Evolutionary conservation across 2,113 vertebrate genomes (phyloP), one percentile per base, ranked within the genome.

Genomic region (Callopanchax toddi): DNA sequence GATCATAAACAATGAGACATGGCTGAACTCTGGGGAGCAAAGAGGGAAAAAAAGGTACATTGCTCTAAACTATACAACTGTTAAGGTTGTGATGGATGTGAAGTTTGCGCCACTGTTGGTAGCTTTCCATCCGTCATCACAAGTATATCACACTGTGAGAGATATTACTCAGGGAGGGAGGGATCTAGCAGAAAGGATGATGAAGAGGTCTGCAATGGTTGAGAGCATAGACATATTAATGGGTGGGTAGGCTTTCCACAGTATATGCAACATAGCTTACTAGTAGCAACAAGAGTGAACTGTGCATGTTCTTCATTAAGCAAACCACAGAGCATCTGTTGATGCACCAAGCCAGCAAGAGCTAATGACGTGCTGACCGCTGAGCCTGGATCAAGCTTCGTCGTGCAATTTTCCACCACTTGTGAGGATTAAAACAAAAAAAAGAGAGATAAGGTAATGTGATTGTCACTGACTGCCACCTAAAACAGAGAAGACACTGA

Each of bases 31-130:
- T 44, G 40, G 43, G 67, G 72, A 58, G 46, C 16, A 55, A 23
- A 62, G 59, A 29, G 16, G 18, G 40, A 22, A 44, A 58, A 72
- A 67, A 69, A 26, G 70, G 54, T 29, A 25, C 59, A 50, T 81
- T 78, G 58, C 48, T 52, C 76, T 83, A 80, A 84, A 84, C 74
- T 73, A 21, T 66, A 79, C 79, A 67, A 79, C 72, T 83, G 82
- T 71, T 78, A 76, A 85, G 67, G 62, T 42, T 74, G 66, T 89
- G 84, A 89, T 84, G 77, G 76, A 89, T 87, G 86, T n/a, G 60
- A 74, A 60, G 69, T 67, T 65, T 40, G 74, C 67, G 64, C 55
- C 60, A 64, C 71, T 45, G 21, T 64, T 50, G 34, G 78, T 22
- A 51, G 32, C 58, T 61, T 71, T 46, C 63, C 55, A 90, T 90